These are phyloP conservation scores for Tricholaema leucomelas DNA, from an alignment of 2,113 vertebrate species.

Conservation along the genomic window DNA sequence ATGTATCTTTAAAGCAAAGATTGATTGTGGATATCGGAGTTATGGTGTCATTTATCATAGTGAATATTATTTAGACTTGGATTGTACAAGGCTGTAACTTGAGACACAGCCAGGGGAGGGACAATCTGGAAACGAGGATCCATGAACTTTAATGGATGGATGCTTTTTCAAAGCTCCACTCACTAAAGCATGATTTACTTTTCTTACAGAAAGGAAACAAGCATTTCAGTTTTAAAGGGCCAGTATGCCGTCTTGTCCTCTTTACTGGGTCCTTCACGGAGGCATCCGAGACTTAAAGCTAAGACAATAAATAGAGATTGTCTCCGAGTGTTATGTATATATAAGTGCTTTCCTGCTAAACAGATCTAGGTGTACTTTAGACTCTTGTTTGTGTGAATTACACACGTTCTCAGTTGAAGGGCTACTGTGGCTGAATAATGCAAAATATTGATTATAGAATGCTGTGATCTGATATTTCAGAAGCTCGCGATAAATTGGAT, in stretches of 20 bases:
- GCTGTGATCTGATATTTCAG: slow-evolving; percentile 42
- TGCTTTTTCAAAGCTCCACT: slow-evolving; percentile 85
- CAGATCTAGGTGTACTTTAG: slow-evolving; percentile 41
- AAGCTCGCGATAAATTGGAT: slow-evolving; percentile 36
- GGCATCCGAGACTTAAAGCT: not conserved
- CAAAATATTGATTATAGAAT: slow-evolving; percentile 45
- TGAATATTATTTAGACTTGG: slow-evolving; percentile 98
- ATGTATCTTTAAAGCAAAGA: slow-evolving; percentile 99
- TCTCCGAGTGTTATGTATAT: slow-evolving; percentile 23
- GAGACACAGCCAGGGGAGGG: slow-evolving; percentile 90
- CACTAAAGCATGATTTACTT: slow-evolving; percentile 81
- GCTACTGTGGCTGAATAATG: not conserved
- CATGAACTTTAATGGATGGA: slow-evolving; percentile 91
- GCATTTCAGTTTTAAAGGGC: slow-evolving; percentile 80
- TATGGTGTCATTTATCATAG: slow-evolving; percentile 97
- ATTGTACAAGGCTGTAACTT: slow-evolving; percentile 95
- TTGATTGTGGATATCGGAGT: slow-evolving; percentile 99
- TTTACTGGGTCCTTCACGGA: not conserved
- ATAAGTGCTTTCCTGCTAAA: slow-evolving; percentile 34
- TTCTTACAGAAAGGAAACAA: slow-evolving; percentile 75
- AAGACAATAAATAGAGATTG: slow-evolving; percentile 34
- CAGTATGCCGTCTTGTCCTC: slow-evolving; percentile 59
- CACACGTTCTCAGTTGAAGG: slow-evolving; percentile 7
- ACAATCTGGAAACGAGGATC: slow-evolving; percentile 87
- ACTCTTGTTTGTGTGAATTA: slow-evolving; percentile 6